Base-by-base conservation (phyloP, 2,113 vertebrate species). In the Malurus cyaneus region DNA sequence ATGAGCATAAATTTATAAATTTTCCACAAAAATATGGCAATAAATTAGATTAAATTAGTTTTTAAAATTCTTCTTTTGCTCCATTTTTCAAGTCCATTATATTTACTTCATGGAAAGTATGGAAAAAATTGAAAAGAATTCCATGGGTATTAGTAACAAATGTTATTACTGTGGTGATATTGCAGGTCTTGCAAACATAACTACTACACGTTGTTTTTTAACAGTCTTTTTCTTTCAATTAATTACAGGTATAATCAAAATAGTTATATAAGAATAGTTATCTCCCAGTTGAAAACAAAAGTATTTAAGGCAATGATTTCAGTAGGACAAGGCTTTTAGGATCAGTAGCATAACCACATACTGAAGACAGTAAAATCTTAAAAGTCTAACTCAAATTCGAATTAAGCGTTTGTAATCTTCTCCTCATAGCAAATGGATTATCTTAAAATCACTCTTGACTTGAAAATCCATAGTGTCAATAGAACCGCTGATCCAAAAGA, bases 161-260 rank as follows among this genome's bases (percentile, higher is more conserved):
- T 46, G 29, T 2, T 57, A 71, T 16, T 34, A 32, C 0, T 67
- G 41, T 18, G 59, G 36, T 28, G 66, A 57, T 52, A 31, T 0
- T 83, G 60, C 39, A 90, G 64, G 46, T 84, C 77, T 81, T n/a
- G n/a, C 36, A 86, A 84, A 60, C 31, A n/a, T 3, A 47, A 74
- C 9, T 12, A 36, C 5, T 62, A 14, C 14, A 31, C 41, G 15
- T 1, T 47, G 8, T 0, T 2, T 88, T 71, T 69, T 62, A 16
- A 50, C 23, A 49, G 31, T 54, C 13, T 36, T 77, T 28, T 61
- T 62, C 67, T 82, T 94, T 21, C 61, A 36, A 14, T 36, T 56
- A 53, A 61, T 17, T 56, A 15, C 18, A 76, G 19, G 25, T 78
- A 77, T 18, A 54, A 83, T 36, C 17, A 74, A 84, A 91, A 73